Conservation (phyloP, 2,113 vertebrate genomes). For the Oreochromis aureus region DNA sequence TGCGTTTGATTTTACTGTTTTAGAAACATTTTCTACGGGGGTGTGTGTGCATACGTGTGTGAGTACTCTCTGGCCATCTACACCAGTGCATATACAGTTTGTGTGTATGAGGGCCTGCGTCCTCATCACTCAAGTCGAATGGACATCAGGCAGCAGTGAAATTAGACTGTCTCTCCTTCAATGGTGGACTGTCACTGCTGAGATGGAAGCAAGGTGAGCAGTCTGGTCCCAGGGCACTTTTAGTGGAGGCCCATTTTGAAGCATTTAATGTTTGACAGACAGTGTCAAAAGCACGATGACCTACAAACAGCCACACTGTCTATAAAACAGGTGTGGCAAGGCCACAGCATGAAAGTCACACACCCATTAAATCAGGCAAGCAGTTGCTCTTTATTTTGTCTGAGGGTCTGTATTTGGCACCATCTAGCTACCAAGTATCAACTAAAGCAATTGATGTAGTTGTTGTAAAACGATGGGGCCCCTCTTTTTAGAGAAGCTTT, state of each 20-base stretch:
- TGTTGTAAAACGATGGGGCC: background rate
- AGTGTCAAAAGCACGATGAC: conserved; percentile 63
- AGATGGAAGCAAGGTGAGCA: conserved; percentile 55
- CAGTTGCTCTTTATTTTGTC: conserved; percentile 2
- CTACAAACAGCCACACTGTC: conserved; percentile 50
- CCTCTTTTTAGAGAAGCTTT: background rate
- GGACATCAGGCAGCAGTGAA: conserved; percentile 68
- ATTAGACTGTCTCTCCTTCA: conserved; percentile 65
- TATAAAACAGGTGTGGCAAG: conserved; percentile 22
- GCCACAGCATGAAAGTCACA: conserved; percentile 11
- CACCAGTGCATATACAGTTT: background rate
- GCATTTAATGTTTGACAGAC: conserved; percentile 65
- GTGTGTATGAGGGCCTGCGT: conserved; percentile 35
- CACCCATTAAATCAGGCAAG: conserved; percentile 31
- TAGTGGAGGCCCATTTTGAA: conserved; percentile 44
- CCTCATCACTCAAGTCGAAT: conserved; percentile 66
- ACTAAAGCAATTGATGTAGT: conserved; percentile 33
- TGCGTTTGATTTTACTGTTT: conserved; percentile 46
- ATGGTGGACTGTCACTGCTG: conserved; percentile 55
- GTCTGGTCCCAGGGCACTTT: conserved; percentile 60
- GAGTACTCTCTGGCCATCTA: background rate
- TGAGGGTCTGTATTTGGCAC: conserved; percentile 31
- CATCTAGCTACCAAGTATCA: conserved; percentile 14
- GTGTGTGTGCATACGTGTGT: background rate
- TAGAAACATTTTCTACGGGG: conserved; percentile 25